Base-by-base conservation (phyloP, 2,797 vertebrate genomes). In the Smutsia gigantea region DNA sequence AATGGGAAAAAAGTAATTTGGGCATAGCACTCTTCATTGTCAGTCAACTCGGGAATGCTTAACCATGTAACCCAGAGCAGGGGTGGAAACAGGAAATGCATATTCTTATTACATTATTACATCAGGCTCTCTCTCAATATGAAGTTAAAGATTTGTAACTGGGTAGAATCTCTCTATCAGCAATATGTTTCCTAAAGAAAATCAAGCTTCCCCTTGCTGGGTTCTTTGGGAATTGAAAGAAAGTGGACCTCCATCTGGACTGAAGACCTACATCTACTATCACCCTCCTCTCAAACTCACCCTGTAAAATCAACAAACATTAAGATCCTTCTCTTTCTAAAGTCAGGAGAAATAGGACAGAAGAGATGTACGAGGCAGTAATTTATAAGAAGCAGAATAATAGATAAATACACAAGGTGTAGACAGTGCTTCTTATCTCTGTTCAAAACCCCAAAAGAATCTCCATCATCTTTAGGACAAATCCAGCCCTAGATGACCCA, bases 171-270 rank as follows among this genome's bases (percentile, higher is more conserved):
- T 57, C 15, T 91, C 51, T 87, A 29, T 83, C 17, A 66, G 7
- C 66, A 87, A 21, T 87, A 88, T 64, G 34, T 83, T 78, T 92
- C 34, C 57, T 66, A 66, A 88, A 92, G 25, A 95, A 91, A 86
- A 59, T 53, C 19, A 18, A 3, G 53, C 27, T 69, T 64, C 10
- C 87, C 89, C 77, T 19, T 21, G 29, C 18, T 49, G 71, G 39
- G 63, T 5, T 72, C 3, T 79, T 66, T 83, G 34, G 90, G 14
- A 42, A 31, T 63, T 49, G 78, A 71, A 46, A 69, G 27, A 57
- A 51, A 72, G 39, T 71, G 27, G 42, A 84, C 39, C 53, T 29
- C 21, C 13, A 31, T 17, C 75, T 66, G 29, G 37, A 53, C 57
- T 63, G 59, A 63, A 29, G 29, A 57, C 7, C 49, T 69, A 18